Evolutionary conservation across 2,113 vertebrate species (phyloP).

Genomic region (Anas platyrhynchos): DNA sequence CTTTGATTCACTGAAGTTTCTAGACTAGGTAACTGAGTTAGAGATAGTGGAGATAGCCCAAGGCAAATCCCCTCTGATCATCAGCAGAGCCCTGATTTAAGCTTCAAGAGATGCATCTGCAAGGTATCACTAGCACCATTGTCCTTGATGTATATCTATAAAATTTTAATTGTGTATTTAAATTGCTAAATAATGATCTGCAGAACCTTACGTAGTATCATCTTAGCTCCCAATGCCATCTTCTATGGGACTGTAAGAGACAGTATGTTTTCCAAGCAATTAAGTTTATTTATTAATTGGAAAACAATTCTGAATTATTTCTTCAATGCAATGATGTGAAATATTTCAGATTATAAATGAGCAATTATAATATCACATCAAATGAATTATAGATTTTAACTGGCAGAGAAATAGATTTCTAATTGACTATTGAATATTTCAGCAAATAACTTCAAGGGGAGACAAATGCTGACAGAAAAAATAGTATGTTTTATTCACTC

Average conservation of each 20-base stretch:
- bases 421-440: slow-evolving; percentile 29
- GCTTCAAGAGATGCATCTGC: slow-evolving; percentile 1
- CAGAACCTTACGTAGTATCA: slow-evolving; percentile 45
- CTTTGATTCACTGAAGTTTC: background rate
- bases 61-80: slow-evolving; percentile 22
- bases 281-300: slow-evolving; percentile 64
- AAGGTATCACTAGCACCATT: slow-evolving; percentile 28
- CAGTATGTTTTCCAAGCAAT: slow-evolving; percentile 55
- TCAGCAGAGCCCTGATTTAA: background rate
- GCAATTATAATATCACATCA: slow-evolving; percentile 23
- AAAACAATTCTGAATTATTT: slow-evolving; percentile 60
- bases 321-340: background rate
- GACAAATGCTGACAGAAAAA: background rate
- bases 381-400: slow-evolving; percentile 49
- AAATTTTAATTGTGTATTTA: slow-evolving; percentile 63
- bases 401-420: slow-evolving; percentile 46
- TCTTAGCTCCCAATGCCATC: background rate
- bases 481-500: background rate
- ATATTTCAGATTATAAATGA: slow-evolving; percentile 27
- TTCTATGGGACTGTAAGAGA: slow-evolving; percentile 1
- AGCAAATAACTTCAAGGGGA: slow-evolving; percentile 8
- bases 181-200: slow-evolving; percentile 49
- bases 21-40: background rate
- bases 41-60: background rate
- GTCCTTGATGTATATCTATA: slow-evolving; percentile 30